phyloP scores from a whole-genome alignment of 1,140 invertebrate species.

The Leptinotarsa defecta region DNA sequence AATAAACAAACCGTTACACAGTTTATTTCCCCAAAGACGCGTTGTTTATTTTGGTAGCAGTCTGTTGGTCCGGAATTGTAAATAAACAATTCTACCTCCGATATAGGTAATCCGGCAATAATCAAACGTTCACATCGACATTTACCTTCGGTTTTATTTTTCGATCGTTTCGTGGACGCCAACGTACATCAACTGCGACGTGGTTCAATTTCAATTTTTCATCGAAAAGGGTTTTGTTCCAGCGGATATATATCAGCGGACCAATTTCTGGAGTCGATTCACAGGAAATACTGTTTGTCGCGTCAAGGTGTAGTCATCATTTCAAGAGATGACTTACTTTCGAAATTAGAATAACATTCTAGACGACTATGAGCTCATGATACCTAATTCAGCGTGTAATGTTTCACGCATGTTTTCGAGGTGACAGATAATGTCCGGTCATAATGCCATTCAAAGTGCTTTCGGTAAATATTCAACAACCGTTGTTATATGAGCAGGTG shows the following conservation, averaged over 20 bases:
- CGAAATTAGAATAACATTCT: neutral
- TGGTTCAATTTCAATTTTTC: neutral
- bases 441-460: too few species aligned
- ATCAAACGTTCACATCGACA: neutral
- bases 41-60: neutral
- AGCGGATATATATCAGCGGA: neutral
- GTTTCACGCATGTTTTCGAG: too few species aligned
- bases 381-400: too few species aligned
- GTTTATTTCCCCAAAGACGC: neutral
- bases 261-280: neutral
- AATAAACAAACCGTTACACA: conserved; percentile 8
- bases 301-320: neutral
- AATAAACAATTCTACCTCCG: neutral
- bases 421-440: too few species aligned
- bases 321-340: neutral
- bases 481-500: too few species aligned
- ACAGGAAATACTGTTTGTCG: neutral
- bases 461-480: too few species aligned
- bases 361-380: neutral
- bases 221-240: neutral
- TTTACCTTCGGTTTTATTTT: neutral
- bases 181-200: neutral
- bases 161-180: neutral
- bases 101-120: neutral
- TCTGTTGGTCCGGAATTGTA: neutral